Base-by-base conservation (phyloP, 2,888 invertebrate species). In the Dioctria linearis region DNA sequence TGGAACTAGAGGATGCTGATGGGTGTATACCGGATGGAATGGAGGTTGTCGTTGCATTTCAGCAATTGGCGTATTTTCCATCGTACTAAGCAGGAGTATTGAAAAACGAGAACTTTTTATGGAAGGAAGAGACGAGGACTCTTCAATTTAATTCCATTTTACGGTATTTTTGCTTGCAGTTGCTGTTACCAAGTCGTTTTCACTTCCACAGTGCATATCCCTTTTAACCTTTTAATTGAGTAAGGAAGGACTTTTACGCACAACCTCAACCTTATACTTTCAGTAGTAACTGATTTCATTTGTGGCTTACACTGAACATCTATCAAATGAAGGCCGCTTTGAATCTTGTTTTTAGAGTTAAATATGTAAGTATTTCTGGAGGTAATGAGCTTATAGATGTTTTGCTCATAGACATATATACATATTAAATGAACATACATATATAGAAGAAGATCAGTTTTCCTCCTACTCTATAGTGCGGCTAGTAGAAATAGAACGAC, bases 161-260 rank as follows among this genome's bases (percentile, higher is more conserved):
- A 76, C 63, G 76, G 63, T 76, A 76, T 76, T 76, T 76, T 63
- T 76, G 76, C 76, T 46, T 76, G 63, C 42, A 63, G 42, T 76
- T 37, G 46, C 49, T 63, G 37, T 76, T 76, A 76, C 76, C 63
- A 63, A 49, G 46, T 63, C 46, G 39, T 25, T 76, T 76, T 46
- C n/a, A 39, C 63, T 25, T n/a, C 8, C 8, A n/a, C 37, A 37
- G 25, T 46, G 25, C 5, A 0, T 25, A 25, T 25, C 13, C 63
- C 49, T 37, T 63, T n/a, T 9, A 37, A 25, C 9, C 37, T 11
- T 1, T n/a, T 37, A 37, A 51, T 13, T 37, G 25, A 51, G n/a
- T 40, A 40, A 11, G 51, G 54, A 40, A 13, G 46, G n/a, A 3
- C 8, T 51, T 25, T 57, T 39, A 54, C 40, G 37, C 8, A 42